Evolutionary conservation across 2,888 invertebrate genomes (phyloP).

Genomic region (Campopleginae sp.): DNA sequence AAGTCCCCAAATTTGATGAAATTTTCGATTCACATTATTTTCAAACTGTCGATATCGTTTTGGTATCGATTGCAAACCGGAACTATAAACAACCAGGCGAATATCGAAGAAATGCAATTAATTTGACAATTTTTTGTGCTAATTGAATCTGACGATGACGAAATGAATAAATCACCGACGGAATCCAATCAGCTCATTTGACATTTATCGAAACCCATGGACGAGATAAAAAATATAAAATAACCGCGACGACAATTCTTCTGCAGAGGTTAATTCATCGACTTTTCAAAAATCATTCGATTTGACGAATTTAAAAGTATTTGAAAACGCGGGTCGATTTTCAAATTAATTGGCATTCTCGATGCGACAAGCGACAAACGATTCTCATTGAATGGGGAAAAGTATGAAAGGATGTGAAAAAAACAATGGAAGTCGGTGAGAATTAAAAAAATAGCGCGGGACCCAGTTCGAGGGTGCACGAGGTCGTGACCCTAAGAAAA

Average conservation of each 20-base stretch:
- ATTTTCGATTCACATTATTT: background rate
- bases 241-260: background rate
- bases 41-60: background rate
- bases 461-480: conserved; percentile 77
- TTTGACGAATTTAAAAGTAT: background rate
- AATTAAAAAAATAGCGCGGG: conserved; percentile 78
- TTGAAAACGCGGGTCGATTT: background rate
- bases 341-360: background rate
- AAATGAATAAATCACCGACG: too few species aligned
- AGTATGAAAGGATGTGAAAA: conserved; percentile 52
- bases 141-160: too few species aligned
- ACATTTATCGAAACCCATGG: too few species aligned
- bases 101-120: too few species aligned
- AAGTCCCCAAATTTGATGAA: background rate
- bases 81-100: too few species aligned
- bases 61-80: background rate
- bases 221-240: too few species aligned
- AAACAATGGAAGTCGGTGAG: conserved; percentile 35
- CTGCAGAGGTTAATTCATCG: too few species aligned
- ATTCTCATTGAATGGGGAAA: background rate
- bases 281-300: too few species aligned
- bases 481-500: conserved; percentile 64
- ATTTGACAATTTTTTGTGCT: too few species aligned
- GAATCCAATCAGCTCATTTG: too few species aligned
- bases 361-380: conserved; percentile 15